Evolutionary conservation across 1,140 invertebrate species (phyloP).

Genomic region (Temnothorax curvispinosus): DNA sequence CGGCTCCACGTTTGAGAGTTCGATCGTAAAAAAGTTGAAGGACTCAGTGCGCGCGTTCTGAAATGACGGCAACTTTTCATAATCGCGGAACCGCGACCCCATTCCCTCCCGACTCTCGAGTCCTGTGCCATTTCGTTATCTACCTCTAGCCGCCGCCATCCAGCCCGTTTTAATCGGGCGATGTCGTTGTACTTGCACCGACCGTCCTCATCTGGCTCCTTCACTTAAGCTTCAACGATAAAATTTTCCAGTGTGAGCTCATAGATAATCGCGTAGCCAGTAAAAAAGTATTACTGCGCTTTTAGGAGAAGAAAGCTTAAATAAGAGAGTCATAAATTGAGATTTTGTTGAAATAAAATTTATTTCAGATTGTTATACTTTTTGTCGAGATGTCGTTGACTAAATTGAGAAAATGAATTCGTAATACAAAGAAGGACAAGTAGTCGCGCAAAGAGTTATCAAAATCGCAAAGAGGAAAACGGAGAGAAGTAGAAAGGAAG

Average conservation of each 20-base stretch:
- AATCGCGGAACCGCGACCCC: slow-evolving; percentile 71
- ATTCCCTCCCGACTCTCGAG: background rate
- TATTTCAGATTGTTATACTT: background rate
- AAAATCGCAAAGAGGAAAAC: background rate
- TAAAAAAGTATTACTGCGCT: slow-evolving; percentile 23
- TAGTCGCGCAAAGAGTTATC: background rate
- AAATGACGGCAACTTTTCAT: slow-evolving; percentile 72
- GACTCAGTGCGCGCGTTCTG: slow-evolving; percentile 27
- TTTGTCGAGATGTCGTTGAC: background rate
- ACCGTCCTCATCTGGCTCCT: slow-evolving; percentile 8
- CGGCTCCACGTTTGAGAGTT: slow-evolving; percentile 2
- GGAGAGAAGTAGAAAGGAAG: background rate
- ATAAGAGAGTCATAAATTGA: background rate
- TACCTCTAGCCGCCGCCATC: background rate
- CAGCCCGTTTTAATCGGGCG: slow-evolving; percentile 22
- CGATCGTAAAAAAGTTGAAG: slow-evolving; percentile 54
- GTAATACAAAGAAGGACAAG: background rate
- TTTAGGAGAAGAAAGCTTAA: background rate
- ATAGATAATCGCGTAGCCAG: slow-evolving; percentile 27
- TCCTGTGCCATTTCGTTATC: slow-evolving; percentile 19
- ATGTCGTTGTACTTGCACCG: background rate
- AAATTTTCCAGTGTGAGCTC: slow-evolving; percentile 15
- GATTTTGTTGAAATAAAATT: background rate
- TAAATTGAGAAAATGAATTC: background rate
- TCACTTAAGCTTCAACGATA: slow-evolving; percentile 46